Evolutionary conservation across 2,797 vertebrate genomes (phyloP), one percentile per base, ranked within the genome.

Genomic region (Paguma larvata): DNA sequence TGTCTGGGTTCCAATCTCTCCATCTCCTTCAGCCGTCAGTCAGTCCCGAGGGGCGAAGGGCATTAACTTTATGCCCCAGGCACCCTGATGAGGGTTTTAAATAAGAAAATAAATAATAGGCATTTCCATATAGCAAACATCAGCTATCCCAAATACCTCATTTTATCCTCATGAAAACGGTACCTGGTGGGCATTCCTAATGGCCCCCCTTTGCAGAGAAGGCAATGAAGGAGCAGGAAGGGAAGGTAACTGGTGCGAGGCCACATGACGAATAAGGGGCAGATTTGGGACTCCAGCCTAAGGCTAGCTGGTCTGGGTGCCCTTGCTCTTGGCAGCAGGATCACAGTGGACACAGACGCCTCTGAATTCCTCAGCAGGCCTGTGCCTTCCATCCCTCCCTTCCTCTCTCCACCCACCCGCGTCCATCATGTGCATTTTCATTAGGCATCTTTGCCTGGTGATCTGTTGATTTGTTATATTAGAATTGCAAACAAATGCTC

Each of bases 401-500:
- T 51, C 68, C 18, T 4, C 27, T 91, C 68, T 73, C 84, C 73
- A 78, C 85, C 4, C 27, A 5, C 91, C 41, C 78, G 88, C 97
- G 98, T 95, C 96, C 97, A 82, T 90, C 97, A 95, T 94, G 97
- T 48, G 87, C 98, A 95, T 98, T 98, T 98, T 98, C 98, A 98
- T 98, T 46, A 98, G 98, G 94, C 95, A 48, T 97, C 72, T 97
- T 98, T 98, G 98, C 98, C 97, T 94, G 97, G 97, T 46, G 93
- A 98, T 98, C 98, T 98, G 98, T 98, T 98, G 98, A 95, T 98
- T 98, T 98, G 78, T 98, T 98, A 94, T 98, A 98, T 98, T 98
- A 98, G 98, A 99, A 98, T 98, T 98, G 97, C 98, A 99, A 99
- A 99, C 98, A 98, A 98, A 98, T 95, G 98, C 98, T 96, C 97